Conservation (phyloP, 2,113 vertebrate genomes). For the Callipepla californica region DNA sequence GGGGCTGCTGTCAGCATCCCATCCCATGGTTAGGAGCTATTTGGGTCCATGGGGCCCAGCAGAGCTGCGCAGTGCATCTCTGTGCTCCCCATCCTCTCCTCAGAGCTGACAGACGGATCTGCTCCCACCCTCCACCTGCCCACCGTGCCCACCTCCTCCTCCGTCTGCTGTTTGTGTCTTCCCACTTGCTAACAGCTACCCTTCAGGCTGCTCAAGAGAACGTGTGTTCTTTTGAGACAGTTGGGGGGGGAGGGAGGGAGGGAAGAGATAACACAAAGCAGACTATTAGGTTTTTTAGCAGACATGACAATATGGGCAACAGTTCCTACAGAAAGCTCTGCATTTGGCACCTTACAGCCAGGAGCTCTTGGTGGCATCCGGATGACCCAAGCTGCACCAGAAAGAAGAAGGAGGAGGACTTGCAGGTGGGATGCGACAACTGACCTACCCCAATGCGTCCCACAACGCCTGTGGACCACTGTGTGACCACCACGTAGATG, state of each 20-base stretch:
- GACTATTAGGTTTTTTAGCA: conserved; percentile 24
- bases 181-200: conserved; percentile 29
- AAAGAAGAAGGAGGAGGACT: background rate
- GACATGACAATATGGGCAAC: background rate
- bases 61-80: background rate
- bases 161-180: conserved; percentile 59
- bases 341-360: background rate
- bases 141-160: conserved; percentile 31
- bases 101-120: conserved; percentile 26
- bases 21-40: background rate
- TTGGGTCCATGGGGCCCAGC: background rate
- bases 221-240: background rate
- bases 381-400: background rate
- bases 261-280: background rate
- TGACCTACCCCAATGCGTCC: background rate
- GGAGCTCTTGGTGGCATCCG: background rate
- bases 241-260: background rate
- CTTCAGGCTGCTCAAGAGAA: conserved; percentile 16
- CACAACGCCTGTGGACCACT: background rate
- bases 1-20: background rate
- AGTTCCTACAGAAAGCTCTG: background rate
- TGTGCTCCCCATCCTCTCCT: background rate
- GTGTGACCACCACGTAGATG: fast-evolving
- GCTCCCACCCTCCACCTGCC: conserved; percentile 64
- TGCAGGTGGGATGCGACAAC: background rate